Percentiles rank a stretch among this genome's conserved stretches.
These are phyloP conservation scores for Phyllostomus hastatus DNA, from an alignment of 2,113 vertebrate species.

Conservation along the genomic window DNA sequence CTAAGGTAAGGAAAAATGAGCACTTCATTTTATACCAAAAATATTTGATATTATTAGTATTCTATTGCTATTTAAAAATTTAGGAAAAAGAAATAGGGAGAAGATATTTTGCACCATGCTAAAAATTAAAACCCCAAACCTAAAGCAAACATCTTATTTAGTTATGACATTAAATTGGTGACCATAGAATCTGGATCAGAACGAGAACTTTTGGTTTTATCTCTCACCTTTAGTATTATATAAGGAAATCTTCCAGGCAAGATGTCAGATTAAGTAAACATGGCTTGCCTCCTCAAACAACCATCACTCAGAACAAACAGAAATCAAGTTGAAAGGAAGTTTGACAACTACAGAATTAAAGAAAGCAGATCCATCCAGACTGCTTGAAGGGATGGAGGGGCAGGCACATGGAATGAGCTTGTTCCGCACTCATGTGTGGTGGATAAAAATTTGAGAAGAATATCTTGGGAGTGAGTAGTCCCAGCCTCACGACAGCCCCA, in stretches of 20 bases:
- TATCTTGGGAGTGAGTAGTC: too few relatives aligned
- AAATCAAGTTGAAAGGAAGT: too few relatives aligned
- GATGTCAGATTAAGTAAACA: too few relatives aligned
- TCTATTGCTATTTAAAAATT: not conserved
- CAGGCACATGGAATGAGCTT: too few relatives aligned
- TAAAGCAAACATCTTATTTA: not conserved
- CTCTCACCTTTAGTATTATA: not conserved
- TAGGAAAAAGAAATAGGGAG: not conserved
- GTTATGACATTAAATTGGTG: not conserved
- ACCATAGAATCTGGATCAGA: not conserved
- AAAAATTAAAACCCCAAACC: not conserved
- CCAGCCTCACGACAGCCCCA: too few relatives aligned
- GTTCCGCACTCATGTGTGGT: too few relatives aligned
- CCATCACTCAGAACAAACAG: too few relatives aligned
- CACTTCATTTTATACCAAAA: not conserved
- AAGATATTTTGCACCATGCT: not conserved
- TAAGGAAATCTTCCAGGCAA: not conserved
- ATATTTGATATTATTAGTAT: not conserved
- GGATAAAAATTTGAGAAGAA: too few relatives aligned
- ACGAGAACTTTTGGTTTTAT: not conserved
- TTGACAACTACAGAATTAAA: too few relatives aligned
- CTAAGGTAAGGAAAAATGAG: not conserved
- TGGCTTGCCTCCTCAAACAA: too few relatives aligned
- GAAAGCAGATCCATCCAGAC: too few relatives aligned
- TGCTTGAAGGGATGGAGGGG: too few relatives aligned